Evolutionary conservation across 2,113 vertebrate genomes (phyloP).

Genomic region (Acrocephalus kingi): DNA sequence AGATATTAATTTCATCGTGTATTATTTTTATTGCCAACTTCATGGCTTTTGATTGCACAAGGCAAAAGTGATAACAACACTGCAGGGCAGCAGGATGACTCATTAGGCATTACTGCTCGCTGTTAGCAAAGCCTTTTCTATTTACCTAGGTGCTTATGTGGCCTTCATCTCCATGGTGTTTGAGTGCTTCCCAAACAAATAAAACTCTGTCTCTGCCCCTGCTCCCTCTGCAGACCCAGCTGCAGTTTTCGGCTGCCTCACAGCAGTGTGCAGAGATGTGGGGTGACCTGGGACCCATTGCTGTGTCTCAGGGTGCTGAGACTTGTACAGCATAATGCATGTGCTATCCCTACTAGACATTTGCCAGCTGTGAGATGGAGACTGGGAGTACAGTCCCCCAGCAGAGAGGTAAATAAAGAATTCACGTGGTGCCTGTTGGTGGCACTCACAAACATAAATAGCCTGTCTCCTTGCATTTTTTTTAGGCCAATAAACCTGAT

Average conservation of each 20-base stretch:
- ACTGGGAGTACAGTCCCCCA: background rate
- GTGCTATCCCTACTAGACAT: background rate
- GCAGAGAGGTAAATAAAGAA: background rate
- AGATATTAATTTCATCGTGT: background rate
- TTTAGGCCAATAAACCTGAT: background rate
- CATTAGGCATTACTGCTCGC: background rate
- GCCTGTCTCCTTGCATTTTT: background rate
- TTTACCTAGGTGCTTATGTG: conserved; percentile 53
- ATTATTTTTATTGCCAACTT: conserved; percentile 46
- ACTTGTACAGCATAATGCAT: background rate
- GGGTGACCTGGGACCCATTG: background rate
- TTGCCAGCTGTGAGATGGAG: background rate
- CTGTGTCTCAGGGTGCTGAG: background rate
- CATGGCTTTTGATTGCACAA: conserved; percentile 42
- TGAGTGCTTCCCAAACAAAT: conserved; percentile 62
- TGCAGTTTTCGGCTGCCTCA: background rate
- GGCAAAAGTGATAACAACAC: conserved; percentile 19
- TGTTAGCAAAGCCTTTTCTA: conserved; percentile 40
- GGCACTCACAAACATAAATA: background rate
- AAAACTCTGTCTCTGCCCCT: background rate
- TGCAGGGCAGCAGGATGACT: conserved; percentile 54
- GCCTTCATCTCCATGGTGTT: conserved; percentile 49
- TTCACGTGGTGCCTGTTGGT: background rate
- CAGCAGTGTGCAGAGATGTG: background rate
- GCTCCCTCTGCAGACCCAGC: conserved; percentile 13